Conservation (phyloP, 2,888 invertebrate species). For the Coenonympha glycerion region DNA sequence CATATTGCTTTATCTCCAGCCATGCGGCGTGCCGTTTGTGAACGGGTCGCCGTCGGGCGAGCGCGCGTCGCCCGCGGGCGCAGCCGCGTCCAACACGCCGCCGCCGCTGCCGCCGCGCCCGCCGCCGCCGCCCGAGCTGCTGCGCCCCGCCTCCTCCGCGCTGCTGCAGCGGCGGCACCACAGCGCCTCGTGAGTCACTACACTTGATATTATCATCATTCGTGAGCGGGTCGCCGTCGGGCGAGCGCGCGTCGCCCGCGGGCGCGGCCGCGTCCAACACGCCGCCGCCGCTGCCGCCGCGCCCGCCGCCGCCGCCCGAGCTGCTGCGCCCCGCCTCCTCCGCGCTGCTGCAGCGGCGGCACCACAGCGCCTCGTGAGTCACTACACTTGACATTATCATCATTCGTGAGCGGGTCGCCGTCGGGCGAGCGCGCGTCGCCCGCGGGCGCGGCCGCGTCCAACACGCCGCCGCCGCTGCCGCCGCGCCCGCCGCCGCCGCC, state of each 20-base stretch:
- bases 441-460: slow-evolving; percentile 26
- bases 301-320: too few relatives aligned
- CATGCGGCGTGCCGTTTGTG: slow-evolving; percentile 26
- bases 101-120: slow-evolving; percentile 63
- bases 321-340: too few relatives aligned
- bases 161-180: slow-evolving; percentile 63
- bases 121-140: slow-evolving; percentile 61
- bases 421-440: slow-evolving; percentile 26
- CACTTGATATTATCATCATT: too few relatives aligned
- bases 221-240: too few relatives aligned
- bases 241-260: slow-evolving; percentile 24
- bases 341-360: too few relatives aligned
- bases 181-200: slow-evolving; percentile 33
- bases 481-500: slow-evolving; percentile 60
- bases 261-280: slow-evolving; percentile 31
- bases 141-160: slow-evolving; percentile 69
- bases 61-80: slow-evolving; percentile 22
- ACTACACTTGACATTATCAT: too few relatives aligned
- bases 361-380: too few relatives aligned
- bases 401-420: too few relatives aligned
- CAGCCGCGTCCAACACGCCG: slow-evolving; percentile 35
- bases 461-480: slow-evolving; percentile 53
- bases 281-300: slow-evolving; percentile 59
- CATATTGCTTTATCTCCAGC: slow-evolving; percentile 11
- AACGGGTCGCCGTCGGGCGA: slow-evolving; percentile 9